Conservation (phyloP, 1,140 invertebrate species). For the Grapholita molesta region DNA sequence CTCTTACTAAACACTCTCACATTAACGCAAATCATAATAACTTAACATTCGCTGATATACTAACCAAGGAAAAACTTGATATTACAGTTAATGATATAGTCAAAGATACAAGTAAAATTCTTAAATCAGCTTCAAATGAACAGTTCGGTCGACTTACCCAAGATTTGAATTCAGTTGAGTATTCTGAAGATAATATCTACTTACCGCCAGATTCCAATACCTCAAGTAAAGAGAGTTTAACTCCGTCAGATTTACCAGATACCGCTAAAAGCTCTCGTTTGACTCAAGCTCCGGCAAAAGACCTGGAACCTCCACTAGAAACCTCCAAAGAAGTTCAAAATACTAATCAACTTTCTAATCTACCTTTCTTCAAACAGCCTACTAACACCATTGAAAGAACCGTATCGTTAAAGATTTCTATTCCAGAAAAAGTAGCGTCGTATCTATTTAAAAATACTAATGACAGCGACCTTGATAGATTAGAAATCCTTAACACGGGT, state of each 20-base stretch:
- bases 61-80: conserved; percentile 62
- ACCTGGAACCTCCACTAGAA: conserved; percentile 56
- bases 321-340: conserved; percentile 28
- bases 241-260: conserved; percentile 30
- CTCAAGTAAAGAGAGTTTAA: conserved; percentile 51
- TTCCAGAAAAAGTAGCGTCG: conserved; percentile 63
- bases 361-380: conserved; percentile 59
- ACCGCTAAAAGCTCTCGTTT: conserved; percentile 42
- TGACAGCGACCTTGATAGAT: conserved; percentile 41
- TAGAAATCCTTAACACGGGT: conserved; percentile 66
- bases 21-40: conserved; percentile 49
- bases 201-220: conserved; percentile 32
- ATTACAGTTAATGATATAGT: conserved; percentile 59
- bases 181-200: conserved; percentile 36
- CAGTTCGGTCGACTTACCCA: conserved; percentile 39
- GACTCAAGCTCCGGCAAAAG: conserved; percentile 38
- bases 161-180: conserved; percentile 33
- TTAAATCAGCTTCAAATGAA: conserved; percentile 37
- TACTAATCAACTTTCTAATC: conserved; percentile 46
- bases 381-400: conserved; percentile 62
- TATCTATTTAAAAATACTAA: conserved; percentile 54
- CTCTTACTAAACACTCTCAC: conserved; percentile 37
- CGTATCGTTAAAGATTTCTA: conserved; percentile 67
- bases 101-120: conserved; percentile 52
- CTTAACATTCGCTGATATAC: conserved; percentile 56